Evolutionary conservation across 2,888 invertebrate species (phyloP).

Genomic region (Melanchra persicariae): DNA sequence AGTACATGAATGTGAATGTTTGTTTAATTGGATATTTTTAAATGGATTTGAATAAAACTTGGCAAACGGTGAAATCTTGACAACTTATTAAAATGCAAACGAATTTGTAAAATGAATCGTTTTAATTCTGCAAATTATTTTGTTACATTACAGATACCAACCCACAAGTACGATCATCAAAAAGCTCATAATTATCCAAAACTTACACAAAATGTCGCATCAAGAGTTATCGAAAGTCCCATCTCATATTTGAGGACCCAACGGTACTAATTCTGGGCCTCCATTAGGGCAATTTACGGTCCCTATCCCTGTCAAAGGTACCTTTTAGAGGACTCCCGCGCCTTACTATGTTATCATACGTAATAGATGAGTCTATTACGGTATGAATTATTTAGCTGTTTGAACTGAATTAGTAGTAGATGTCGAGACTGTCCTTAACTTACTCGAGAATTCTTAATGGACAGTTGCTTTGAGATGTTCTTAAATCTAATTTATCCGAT

Average conservation of each 20-base stretch:
- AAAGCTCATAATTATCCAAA: conserved; percentile 12
- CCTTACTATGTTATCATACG: conserved; percentile 28
- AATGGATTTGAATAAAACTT: no score
- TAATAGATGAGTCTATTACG: conserved; percentile 29
- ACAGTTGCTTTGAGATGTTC: background rate
- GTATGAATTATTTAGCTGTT: conserved; percentile 43
- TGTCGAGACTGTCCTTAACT: background rate
- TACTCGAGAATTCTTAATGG: background rate
- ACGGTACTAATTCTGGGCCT: conserved; percentile 50
- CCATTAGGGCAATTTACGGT: conserved; percentile 63
- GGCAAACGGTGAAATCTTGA: no score
- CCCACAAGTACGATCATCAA: background rate
- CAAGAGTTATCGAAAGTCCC: conserved; percentile 39
- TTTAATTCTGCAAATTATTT: background rate
- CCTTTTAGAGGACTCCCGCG: conserved; percentile 9
- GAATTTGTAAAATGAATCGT: no score
- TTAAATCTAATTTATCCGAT: background rate
- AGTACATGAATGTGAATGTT: no score
- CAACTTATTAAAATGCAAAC: no score
- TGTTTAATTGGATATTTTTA: no score
- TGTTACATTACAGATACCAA: no score
- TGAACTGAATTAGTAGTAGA: background rate
- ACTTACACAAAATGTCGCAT: conserved; percentile 18
- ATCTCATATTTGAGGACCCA: conserved; percentile 47
- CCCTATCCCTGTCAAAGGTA: conserved; percentile 40